These are phyloP conservation scores for Colletes collaris DNA, from an alignment of 2,888 invertebrate species.

Conservation along the genomic window DNA sequence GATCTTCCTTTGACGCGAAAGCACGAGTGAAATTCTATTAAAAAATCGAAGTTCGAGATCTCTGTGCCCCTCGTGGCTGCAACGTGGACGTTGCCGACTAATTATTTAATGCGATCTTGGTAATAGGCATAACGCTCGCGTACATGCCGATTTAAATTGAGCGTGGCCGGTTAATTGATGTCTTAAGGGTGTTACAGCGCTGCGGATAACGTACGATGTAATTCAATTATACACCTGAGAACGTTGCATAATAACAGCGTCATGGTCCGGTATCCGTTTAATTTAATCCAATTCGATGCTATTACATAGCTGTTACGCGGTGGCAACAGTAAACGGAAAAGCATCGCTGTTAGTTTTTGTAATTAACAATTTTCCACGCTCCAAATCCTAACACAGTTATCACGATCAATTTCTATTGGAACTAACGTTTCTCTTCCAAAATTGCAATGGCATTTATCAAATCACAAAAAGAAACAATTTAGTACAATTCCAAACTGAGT, in stretches of 20 bases:
- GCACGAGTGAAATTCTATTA: neutral
- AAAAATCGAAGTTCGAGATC: neutral
- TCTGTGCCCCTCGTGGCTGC: neutral
- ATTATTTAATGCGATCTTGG: conserved; percentile 1
- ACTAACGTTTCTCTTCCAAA: too few relatives aligned
- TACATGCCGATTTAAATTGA: conserved; percentile 36
- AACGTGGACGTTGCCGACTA: neutral
- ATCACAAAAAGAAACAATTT: too few relatives aligned
- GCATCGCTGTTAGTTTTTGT: neutral
- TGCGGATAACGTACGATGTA: conserved; percentile 24
- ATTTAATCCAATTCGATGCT: conserved; percentile 47
- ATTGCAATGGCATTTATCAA: too few relatives aligned
- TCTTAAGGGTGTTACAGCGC: conserved; percentile 29
- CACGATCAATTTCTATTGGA: neutral
- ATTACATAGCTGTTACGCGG: conserved; percentile 9
- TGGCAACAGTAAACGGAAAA: neutral
- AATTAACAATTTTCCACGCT: neutral
- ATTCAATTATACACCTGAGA: conserved; percentile 54
- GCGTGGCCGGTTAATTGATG: conserved; percentile 54
- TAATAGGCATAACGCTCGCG: neutral
- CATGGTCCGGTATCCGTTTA: conserved; percentile 39
- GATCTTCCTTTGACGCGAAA: neutral
- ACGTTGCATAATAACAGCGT: conserved; percentile 47
- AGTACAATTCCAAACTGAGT: too few relatives aligned
- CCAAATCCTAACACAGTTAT: neutral